phyloP scores from a whole-genome alignment of 2,888 invertebrate genomes.

The Hololepta plana region DNA sequence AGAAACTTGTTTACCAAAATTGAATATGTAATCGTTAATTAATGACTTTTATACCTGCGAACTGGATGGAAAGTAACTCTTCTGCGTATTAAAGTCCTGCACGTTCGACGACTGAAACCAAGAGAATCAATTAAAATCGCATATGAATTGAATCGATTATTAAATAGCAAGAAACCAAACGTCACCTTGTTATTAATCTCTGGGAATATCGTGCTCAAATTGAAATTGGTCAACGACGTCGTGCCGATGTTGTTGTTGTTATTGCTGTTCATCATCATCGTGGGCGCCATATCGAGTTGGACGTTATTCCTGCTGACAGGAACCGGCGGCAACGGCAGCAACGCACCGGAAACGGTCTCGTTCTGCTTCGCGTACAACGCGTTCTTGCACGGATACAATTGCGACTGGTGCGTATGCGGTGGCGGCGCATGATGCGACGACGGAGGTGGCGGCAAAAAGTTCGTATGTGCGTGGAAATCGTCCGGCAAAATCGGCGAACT shows the following conservation, averaged over 20 bases:
- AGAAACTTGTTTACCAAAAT: too few species aligned
- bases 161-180: too few species aligned
- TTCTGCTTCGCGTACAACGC: slow-evolving; percentile 21
- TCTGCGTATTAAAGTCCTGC: neutral
- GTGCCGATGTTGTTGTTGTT: slow-evolving; percentile 21
- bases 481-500: slow-evolving; percentile 26
- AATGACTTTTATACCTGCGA: too few species aligned
- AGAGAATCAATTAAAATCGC: neutral
- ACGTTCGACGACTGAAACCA: too few species aligned
- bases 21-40: too few species aligned
- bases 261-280: slow-evolving; percentile 6
- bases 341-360: slow-evolving; percentile 14
- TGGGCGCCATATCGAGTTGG: too few species aligned
- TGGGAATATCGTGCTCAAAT: slow-evolving; percentile 67
- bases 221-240: slow-evolving; percentile 54
- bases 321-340: slow-evolving; percentile 18
- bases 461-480: slow-evolving; percentile 24
- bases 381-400: slow-evolving; percentile 24
- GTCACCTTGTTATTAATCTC: slow-evolving; percentile 48
- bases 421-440: too few species aligned
- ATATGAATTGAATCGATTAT: neutral
- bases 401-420: slow-evolving; percentile 15
- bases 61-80: too few species aligned
- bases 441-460: slow-evolving; percentile 20
- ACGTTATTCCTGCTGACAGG: slow-evolving; percentile 9